Conservation (phyloP, 1,140 invertebrate species). For the Drosophila melanogaster region DNA sequence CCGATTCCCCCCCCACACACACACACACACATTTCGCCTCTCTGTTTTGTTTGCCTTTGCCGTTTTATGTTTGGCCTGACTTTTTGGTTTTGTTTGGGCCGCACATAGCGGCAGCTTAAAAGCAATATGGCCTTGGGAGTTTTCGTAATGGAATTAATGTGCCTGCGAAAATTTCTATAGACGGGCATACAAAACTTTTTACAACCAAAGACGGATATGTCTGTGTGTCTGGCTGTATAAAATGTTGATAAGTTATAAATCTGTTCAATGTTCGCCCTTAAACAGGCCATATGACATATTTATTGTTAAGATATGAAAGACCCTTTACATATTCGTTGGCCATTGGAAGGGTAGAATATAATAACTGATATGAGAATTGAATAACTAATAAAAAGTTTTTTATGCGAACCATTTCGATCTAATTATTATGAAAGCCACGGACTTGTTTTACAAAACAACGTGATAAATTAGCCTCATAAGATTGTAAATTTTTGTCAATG, state of each 20-base stretch:
- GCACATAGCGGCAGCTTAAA: constrained; percentile 40
- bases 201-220: constrained; percentile 41
- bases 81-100: constrained; percentile 58
- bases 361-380: background rate
- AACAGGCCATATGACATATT: constrained; percentile 21
- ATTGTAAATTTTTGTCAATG: too few species aligned
- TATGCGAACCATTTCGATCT: background rate
- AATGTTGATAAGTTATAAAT: constrained; percentile 67
- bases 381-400: background rate
- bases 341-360: background rate
- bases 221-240: constrained; percentile 43
- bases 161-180: constrained; percentile 69
- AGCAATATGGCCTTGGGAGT: constrained; percentile 69
- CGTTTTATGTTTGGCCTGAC: constrained; percentile 55
- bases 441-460: too few species aligned
- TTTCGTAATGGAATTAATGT: constrained; percentile 73
- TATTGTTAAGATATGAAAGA: constrained; percentile 27
- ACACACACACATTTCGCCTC: constrained; percentile 12
- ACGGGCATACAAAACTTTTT: constrained; percentile 48
- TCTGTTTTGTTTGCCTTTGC: constrained; percentile 62
- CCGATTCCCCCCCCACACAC: constrained; percentile 7
- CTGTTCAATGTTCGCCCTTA: constrained; percentile 25
- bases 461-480: too few species aligned
- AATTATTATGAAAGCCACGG: too few species aligned
- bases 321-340: constrained; percentile 6